phyloP scores from a whole-genome alignment of 2,113 vertebrate species.

The Laticauda laticaudata region DNA sequence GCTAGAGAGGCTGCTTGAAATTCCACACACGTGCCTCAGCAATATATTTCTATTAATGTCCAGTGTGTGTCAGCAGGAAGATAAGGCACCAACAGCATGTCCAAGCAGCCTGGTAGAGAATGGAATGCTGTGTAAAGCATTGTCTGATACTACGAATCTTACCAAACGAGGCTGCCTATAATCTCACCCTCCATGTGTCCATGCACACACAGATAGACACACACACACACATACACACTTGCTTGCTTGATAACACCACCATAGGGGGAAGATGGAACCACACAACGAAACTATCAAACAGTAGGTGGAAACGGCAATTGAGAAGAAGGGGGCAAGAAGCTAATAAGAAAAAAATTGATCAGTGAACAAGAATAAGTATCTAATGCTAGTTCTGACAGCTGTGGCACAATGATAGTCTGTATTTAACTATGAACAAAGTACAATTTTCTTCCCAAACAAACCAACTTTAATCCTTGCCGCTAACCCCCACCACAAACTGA shows the following conservation, averaged over 20 bases:
- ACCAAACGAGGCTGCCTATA: slow-evolving; percentile 60
- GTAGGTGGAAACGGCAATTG: slow-evolving; percentile 22
- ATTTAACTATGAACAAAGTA: neutral
- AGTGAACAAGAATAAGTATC: neutral
- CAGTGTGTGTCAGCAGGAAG: slow-evolving; percentile 83
- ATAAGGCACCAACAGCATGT: slow-evolving; percentile 85
- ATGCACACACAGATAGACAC: neutral
- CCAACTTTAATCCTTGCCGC: neutral
- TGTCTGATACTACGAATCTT: slow-evolving; percentile 77
- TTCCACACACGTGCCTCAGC: slow-evolving; percentile 76
- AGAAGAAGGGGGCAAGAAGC: slow-evolving; percentile 1
- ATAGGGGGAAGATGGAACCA: neutral
- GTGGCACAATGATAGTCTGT: neutral
- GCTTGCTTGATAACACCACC: slow-evolving; percentile 43
- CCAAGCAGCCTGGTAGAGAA: slow-evolving; percentile 75
- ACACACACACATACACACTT: neutral
- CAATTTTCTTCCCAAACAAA: neutral
- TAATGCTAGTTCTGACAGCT: neutral
- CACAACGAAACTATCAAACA: neutral
- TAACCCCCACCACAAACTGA: neutral
- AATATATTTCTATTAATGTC: slow-evolving; percentile 87
- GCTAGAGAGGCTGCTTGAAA: slow-evolving; percentile 73
- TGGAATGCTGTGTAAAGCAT: slow-evolving; percentile 79
- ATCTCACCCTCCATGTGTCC: slow-evolving; percentile 38
- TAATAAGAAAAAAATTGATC: slow-evolving; percentile 18